These are phyloP conservation scores for Hippocampus barbouri DNA, from an alignment of 2,113 vertebrate genomes.

Conservation along the genomic window DNA sequence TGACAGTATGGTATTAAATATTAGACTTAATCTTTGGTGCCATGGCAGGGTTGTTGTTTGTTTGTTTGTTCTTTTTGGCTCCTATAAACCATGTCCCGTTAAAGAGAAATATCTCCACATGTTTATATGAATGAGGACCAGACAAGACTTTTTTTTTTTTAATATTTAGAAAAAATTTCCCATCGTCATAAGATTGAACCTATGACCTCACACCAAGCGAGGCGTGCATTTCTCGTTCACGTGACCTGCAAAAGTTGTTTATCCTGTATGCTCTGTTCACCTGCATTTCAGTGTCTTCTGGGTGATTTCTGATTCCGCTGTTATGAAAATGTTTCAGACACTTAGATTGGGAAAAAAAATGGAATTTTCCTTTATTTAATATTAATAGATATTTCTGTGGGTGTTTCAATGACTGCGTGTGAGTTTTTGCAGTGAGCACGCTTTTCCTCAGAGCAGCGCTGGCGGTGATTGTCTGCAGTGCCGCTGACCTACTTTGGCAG, in stretches of 20 bases:
- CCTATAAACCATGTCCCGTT: background rate
- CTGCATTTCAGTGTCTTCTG: no score
- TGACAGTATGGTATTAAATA: background rate
- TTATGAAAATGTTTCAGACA: no score
- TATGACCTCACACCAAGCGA: no score
- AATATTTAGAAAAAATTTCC: no score
- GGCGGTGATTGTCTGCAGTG: constrained; percentile 60
- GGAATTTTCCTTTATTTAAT: no score
- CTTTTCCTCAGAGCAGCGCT: constrained; percentile 42
- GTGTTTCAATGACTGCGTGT: background rate
- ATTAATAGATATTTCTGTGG: background rate
- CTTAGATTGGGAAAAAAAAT: no score
- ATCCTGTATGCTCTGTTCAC: no score
- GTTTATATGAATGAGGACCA: constrained; percentile 23
- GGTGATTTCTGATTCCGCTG: no score
- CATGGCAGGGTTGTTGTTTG: constrained; percentile 19
- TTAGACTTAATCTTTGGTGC: constrained; percentile 2
- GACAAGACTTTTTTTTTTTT: no score
- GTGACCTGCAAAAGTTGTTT: no score
- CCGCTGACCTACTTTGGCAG: constrained; percentile 66
- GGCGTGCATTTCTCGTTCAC: no score
- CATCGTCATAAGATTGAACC: no score
- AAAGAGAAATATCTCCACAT: constrained; percentile 30
- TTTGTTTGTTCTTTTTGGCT: constrained; percentile 12
- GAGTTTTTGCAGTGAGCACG: constrained; percentile 16